A percentile compares a stretch with the other conserved stretches of the same genome.
Evolutionary conservation across 1,140 invertebrate genomes (phyloP).

Genomic region (Drosophila gunungcola): DNA sequence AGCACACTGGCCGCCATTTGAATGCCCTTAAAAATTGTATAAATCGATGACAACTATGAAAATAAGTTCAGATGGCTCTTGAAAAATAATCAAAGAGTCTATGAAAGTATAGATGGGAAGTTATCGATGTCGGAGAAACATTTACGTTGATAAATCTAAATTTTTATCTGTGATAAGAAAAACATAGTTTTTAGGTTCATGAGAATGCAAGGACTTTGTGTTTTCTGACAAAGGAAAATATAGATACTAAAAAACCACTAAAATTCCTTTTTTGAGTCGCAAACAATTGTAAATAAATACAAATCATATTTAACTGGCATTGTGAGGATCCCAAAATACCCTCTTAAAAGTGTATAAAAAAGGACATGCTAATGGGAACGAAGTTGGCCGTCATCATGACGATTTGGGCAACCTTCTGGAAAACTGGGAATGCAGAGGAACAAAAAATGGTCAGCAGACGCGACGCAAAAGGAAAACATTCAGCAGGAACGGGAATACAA

Average conservation of each 20-base stretch:
- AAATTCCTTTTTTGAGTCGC: too few relatives aligned
- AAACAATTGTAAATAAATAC: too few relatives aligned
- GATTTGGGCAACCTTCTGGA: slow-evolving; percentile 3
- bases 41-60: not conserved
- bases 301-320: too few relatives aligned
- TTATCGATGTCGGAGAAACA: too few relatives aligned
- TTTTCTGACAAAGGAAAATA: too few relatives aligned
- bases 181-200: too few relatives aligned
- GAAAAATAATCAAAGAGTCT: not conserved
- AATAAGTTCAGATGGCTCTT: not conserved
- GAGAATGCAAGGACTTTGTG: too few relatives aligned
- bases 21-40: slow-evolving; percentile 21
- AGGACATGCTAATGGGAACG: slow-evolving; percentile 18
- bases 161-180: too few relatives aligned
- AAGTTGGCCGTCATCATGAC: slow-evolving; percentile 7
- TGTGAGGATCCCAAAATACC: not conserved
- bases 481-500: not conserved
- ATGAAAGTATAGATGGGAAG: not conserved
- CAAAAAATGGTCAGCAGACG: slow-evolving; percentile 27
- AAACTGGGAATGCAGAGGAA: not conserved
- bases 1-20: not conserved
- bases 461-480: slow-evolving; percentile 29
- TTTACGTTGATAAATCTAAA: too few relatives aligned
- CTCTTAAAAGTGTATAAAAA: slow-evolving; percentile 2
- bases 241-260: too few relatives aligned